Evolutionary conservation across 2,797 vertebrate species (phyloP).

Genomic region (Danionella dracula): DNA sequence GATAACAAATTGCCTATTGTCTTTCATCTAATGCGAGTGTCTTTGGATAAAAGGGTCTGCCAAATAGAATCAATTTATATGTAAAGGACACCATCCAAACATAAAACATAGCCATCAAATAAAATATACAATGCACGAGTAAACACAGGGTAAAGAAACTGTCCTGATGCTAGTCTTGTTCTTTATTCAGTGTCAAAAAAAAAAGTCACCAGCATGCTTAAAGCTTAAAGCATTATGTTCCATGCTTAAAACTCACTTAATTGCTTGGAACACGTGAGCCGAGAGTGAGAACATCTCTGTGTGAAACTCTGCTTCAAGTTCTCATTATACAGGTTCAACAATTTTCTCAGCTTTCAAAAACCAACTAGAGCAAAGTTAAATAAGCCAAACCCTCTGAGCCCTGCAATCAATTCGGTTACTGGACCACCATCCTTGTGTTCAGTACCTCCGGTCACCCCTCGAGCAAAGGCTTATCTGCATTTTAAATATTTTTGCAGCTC

Average conservation of each 20-base stretch:
- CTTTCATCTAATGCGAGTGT: too few relatives aligned
- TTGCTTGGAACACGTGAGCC: background rate
- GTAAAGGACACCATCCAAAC: too few relatives aligned
- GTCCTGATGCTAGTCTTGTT: too few relatives aligned
- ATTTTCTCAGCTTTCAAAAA: background rate
- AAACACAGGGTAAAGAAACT: too few relatives aligned
- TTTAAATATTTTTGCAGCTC: constrained; percentile 39
- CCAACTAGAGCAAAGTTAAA: background rate
- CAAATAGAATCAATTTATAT: too few relatives aligned
- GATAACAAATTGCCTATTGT: too few relatives aligned
- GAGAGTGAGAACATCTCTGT: background rate
- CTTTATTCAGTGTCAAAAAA: too few relatives aligned
- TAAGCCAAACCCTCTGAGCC: background rate
- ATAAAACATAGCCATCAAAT: too few relatives aligned
- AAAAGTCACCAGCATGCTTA: too few relatives aligned
- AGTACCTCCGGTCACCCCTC: constrained; percentile 37
- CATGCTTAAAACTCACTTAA: background rate
- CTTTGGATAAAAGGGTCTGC: too few relatives aligned
- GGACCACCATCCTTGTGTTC: constrained; percentile 21
- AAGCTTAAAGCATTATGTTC: too few relatives aligned
- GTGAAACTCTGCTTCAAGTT: background rate
- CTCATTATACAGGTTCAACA: background rate
- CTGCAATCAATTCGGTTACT: background rate
- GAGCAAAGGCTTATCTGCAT: constrained; percentile 13
- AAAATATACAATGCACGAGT: too few relatives aligned